These are phyloP conservation scores for Lichenostomus cassidix DNA, from an alignment of 2,113 vertebrate genomes.

Conservation along the genomic window DNA sequence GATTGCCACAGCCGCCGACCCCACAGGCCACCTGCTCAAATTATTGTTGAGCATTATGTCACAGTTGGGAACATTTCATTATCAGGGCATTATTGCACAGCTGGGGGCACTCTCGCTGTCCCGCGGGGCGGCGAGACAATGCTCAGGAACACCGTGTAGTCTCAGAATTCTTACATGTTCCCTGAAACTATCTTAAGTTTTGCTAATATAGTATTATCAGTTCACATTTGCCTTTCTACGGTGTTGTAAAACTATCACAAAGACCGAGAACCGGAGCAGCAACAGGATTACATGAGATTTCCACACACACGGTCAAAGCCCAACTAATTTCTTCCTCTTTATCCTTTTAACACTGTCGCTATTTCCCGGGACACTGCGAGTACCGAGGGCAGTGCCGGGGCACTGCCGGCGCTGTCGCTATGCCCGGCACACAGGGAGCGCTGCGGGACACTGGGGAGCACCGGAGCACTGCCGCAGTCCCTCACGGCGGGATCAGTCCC, in stretches of 20 bases:
- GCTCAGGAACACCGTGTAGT: too few species aligned
- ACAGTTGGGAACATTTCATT: too few species aligned
- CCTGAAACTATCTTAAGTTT: neutral
- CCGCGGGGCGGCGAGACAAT: neutral
- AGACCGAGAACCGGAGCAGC: neutral
- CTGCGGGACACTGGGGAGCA: too few species aligned
- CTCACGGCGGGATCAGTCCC: neutral
- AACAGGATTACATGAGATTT: neutral
- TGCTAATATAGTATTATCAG: neutral
- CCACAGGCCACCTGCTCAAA: rapidly evolving
- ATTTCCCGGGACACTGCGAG: neutral
- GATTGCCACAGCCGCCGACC: rapidly evolving
- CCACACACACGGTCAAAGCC: rapidly evolving
- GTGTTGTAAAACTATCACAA: neutral
- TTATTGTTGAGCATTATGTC: too few species aligned
- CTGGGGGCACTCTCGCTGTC: too few species aligned
- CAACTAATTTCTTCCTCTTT: too few species aligned
- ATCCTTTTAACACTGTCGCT: neutral
- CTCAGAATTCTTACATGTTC: neutral
- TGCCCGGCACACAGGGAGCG: too few species aligned
- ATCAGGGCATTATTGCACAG: too few species aligned
- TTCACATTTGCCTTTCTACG: neutral
- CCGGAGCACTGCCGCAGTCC: too few species aligned
- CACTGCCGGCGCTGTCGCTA: neutral
- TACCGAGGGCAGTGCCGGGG: too few species aligned